Evolutionary conservation across 1,140 invertebrate species (phyloP).

Genomic region (Odontomachus brunneus): DNA sequence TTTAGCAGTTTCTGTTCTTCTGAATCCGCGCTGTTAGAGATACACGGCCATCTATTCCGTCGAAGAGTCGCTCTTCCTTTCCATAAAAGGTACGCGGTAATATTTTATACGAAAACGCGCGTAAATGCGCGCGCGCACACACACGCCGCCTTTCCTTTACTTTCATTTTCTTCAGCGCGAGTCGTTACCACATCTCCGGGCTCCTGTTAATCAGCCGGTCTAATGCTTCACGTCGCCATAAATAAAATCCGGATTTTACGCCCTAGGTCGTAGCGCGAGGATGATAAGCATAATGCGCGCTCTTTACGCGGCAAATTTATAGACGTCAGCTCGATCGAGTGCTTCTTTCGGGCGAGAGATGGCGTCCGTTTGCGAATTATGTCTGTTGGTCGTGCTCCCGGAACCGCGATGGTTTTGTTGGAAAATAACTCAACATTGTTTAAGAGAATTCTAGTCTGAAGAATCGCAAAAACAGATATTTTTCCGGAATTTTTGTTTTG

Average conservation of each 20-base stretch:
- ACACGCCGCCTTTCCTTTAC: too few species aligned
- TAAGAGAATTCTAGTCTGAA: too few species aligned
- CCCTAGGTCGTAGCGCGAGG: background rate
- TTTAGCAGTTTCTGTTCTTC: background rate
- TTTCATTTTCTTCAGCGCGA: background rate
- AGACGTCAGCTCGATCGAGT: background rate
- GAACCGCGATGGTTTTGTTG: conserved; percentile 6
- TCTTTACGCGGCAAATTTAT: conserved; percentile 3
- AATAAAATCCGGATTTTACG: conserved; percentile 31
- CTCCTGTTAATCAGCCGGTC: conserved; percentile 3
- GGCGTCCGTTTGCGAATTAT: background rate
- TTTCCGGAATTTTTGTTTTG: too few species aligned
- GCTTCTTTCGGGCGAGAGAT: conserved; percentile 26
- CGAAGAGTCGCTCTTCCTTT: background rate
- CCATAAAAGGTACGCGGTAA: background rate
- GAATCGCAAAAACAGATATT: too few species aligned
- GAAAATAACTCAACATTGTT: conserved; percentile 60
- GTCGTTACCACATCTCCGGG: background rate
- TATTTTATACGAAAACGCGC: conserved; percentile 13
- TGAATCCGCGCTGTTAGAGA: background rate
- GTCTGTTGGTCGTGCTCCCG: background rate
- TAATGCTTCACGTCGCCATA: background rate
- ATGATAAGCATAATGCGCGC: conserved; percentile 2
- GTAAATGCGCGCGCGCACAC: background rate
- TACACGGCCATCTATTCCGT: background rate